These are phyloP conservation scores for Tiliacea aurago DNA, from an alignment of 2,888 invertebrate species.

Conservation along the genomic window DNA sequence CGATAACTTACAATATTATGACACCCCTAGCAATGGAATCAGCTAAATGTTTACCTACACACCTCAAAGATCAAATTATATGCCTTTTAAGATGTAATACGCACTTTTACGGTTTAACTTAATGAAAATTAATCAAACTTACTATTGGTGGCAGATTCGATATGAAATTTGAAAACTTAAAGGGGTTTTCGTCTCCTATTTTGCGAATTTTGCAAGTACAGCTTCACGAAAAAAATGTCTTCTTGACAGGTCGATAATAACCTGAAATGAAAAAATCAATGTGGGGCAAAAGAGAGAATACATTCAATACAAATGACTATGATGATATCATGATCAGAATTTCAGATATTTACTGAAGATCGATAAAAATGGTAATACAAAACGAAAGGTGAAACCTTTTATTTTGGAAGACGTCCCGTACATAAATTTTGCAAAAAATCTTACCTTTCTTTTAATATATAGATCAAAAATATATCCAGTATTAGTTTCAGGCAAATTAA, in stretches of 20 bases:
- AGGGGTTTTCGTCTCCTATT: conserved; percentile 90
- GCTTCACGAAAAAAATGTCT: conserved; percentile 87
- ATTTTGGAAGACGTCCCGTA: conserved; percentile 34
- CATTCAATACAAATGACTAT: conserved; percentile 47
- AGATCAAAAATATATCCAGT: conserved; percentile 46
- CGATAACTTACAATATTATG: conserved; percentile 27
- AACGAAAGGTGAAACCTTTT: conserved; percentile 48
- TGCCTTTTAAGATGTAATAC: conserved; percentile 9
- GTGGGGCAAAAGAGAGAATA: conserved; percentile 75
- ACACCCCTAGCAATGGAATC: conserved; percentile 28
- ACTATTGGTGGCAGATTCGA: conserved; percentile 90
- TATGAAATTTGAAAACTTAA: conserved; percentile 90
- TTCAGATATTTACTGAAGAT: conserved; percentile 62
- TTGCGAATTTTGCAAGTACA: conserved; percentile 87
- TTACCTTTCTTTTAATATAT: conserved; percentile 51
- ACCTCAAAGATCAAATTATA: conserved; percentile 46
- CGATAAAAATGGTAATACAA: conserved; percentile 61
- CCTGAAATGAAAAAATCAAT: conserved; percentile 90
- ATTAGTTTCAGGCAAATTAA: conserved; percentile 58
- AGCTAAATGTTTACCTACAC: conserved; percentile 59
- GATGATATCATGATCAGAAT: conserved; percentile 52
- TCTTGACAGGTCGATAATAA: conserved; percentile 90
- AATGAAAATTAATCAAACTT: conserved; percentile 71
- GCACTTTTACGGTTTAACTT: conserved; percentile 12
- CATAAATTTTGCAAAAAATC: conserved; percentile 28